Percentiles rank a stretch among this genome's conserved stretches.
phyloP scores from a whole-genome alignment of 2,797 vertebrate genomes.

The Huso huso region DNA sequence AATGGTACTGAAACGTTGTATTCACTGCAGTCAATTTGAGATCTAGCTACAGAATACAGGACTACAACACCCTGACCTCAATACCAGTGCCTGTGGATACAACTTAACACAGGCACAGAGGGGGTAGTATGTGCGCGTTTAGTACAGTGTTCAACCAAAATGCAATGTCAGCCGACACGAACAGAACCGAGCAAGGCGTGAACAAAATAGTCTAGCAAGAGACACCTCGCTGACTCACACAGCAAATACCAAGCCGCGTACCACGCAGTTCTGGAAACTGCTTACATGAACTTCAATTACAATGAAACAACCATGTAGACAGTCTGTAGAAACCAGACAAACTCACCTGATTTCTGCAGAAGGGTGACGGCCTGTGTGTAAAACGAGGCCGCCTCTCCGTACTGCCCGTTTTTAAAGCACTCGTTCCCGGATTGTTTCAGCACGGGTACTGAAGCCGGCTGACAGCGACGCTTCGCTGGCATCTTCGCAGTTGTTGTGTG shows the following conservation, averaged over 20 bases:
- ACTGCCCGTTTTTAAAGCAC: slow-evolving; percentile 79
- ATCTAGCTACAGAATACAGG: no score
- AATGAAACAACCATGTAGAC: no score
- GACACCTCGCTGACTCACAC: background rate
- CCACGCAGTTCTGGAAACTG: background rate
- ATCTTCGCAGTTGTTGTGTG: slow-evolving; percentile 31
- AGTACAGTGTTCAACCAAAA: no score
- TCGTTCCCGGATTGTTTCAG: slow-evolving; percentile 76
- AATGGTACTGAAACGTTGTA: no score
- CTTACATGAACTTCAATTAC: background rate
- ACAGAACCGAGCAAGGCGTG: no score
- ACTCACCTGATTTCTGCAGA: slow-evolving; percentile 63
- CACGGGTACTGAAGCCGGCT: slow-evolving; percentile 49
- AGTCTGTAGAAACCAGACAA: background rate
- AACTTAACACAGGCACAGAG: no score
- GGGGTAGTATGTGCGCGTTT: no score
- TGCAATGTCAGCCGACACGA: no score
- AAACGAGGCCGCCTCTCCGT: slow-evolving; percentile 63
- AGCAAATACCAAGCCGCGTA: background rate
- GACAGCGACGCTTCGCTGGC: slow-evolving; percentile 52
- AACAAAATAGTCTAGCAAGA: no score
- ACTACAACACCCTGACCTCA: no score
- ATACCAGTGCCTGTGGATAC: no score
- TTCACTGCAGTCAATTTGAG: no score
- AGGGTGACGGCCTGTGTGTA: slow-evolving; percentile 71